Percentiles rank a stretch among this genome's conserved stretches.
Evolutionary conservation across 2,888 invertebrate species (phyloP).

Genomic region (Drosophila tripunctata): DNA sequence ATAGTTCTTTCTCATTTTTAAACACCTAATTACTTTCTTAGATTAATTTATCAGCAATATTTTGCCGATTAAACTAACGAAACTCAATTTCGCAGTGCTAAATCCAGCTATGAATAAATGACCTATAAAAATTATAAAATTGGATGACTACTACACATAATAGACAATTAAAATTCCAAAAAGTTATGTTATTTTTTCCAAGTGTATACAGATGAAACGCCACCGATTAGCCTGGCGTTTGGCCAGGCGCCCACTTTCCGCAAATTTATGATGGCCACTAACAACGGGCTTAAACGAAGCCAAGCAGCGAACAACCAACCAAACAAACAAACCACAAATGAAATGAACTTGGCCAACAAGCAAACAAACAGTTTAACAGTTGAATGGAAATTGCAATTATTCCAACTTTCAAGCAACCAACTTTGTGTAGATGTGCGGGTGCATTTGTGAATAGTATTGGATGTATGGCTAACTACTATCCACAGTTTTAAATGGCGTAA

Average conservation of each 20-base stretch:
- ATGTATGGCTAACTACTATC: constrained; percentile 21
- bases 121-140: too few species aligned
- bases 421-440: constrained; percentile 40
- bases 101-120: too few species aligned
- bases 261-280: constrained; percentile 75
- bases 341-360: constrained; percentile 55
- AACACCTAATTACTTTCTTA: too few species aligned
- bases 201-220: constrained; percentile 67
- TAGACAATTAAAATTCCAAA: too few species aligned
- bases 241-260: constrained; percentile 53
- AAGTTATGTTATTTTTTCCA: neutral
- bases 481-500: constrained; percentile 42
- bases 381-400: constrained; percentile 75
- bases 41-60: too few species aligned
- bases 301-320: constrained; percentile 47
- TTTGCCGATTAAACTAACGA: too few species aligned
- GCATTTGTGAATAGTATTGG: constrained; percentile 24
- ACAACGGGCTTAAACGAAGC: constrained; percentile 61
- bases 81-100: too few species aligned
- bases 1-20: too few species aligned
- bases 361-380: constrained; percentile 60
- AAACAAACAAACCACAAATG: constrained; percentile 40
- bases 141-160: too few species aligned
- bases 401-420: constrained; percentile 26
- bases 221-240: constrained; percentile 70